phyloP scores from a whole-genome alignment of 2,888 invertebrate genomes.

The Morinoia aosen region DNA sequence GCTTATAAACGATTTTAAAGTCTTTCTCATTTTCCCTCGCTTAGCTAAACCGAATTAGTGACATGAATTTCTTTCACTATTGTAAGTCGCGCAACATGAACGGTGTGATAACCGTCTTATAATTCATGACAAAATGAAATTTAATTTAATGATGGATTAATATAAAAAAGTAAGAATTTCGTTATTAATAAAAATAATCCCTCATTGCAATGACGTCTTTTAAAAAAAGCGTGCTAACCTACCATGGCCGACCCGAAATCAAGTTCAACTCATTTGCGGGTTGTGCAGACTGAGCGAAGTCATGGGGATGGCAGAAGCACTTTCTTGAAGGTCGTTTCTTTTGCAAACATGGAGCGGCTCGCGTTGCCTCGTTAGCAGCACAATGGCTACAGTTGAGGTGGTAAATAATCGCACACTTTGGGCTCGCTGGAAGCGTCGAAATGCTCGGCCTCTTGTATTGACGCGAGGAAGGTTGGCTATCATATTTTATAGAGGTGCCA shows the following conservation, averaged over 20 bases:
- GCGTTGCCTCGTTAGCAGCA: slow-evolving; percentile 43
- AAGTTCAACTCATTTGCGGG: neutral
- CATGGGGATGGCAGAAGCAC: neutral
- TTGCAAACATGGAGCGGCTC: neutral
- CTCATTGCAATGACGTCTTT: neutral
- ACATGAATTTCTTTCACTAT: too few species aligned
- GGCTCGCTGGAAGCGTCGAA: slow-evolving; percentile 38
- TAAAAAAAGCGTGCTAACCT: neutral
- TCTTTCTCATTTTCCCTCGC: too few species aligned
- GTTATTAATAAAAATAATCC: neutral
- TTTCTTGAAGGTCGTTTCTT: slow-evolving; percentile 1
- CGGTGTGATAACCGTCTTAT: too few species aligned
- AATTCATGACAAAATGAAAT: too few species aligned
- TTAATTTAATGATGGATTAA: too few species aligned
- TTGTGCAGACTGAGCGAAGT: neutral
- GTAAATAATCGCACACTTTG: slow-evolving; percentile 42
- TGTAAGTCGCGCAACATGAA: too few species aligned
- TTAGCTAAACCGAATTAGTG: too few species aligned
- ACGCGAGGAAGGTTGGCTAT: slow-evolving; percentile 33
- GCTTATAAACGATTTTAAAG: too few species aligned
- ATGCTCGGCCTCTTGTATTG: slow-evolving; percentile 34
- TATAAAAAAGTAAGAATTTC: neutral
- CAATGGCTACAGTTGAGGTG: slow-evolving; percentile 18
- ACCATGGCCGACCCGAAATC: neutral
- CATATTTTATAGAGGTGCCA: slow-evolving; percentile 53